Conservation (phyloP, 2,888 invertebrate species). For the Amiota minor region DNA sequence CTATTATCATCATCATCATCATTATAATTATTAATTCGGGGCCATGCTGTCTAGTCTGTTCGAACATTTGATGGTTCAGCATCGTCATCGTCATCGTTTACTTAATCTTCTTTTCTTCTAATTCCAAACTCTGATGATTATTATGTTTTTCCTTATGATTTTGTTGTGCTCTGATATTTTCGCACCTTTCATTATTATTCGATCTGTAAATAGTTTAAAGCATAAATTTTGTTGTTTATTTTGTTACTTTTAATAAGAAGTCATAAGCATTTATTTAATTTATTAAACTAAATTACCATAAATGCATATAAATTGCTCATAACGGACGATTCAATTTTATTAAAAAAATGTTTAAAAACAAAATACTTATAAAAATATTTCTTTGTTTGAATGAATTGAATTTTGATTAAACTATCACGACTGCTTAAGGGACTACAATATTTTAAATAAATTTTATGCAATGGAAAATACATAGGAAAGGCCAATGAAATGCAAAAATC, state of each 20-base stretch:
- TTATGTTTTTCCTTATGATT: background rate
- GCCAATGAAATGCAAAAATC: no score
- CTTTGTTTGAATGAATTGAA: no score
- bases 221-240: conserved; percentile 63
- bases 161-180: background rate
- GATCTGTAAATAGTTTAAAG: conserved; percentile 34
- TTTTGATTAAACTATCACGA: no score
- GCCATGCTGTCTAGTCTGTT: conserved; percentile 59
- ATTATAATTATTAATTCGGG: conserved; percentile 29
- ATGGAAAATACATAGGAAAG: no score
- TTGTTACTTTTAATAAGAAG: conserved; percentile 64
- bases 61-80: background rate
- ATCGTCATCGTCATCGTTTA: background rate
- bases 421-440: no score
- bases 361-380: no score
- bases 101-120: no score
- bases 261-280: conserved; percentile 66
- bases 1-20: background rate
- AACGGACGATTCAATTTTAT: conserved; percentile 25
- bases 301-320: conserved; percentile 63
- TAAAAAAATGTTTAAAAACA: no score
- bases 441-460: no score
- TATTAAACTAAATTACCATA: conserved; percentile 61
- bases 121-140: no score
- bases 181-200: conserved; percentile 3